phyloP scores from a whole-genome alignment of 2,113 vertebrate species.

The Ranitomeya imitator region DNA sequence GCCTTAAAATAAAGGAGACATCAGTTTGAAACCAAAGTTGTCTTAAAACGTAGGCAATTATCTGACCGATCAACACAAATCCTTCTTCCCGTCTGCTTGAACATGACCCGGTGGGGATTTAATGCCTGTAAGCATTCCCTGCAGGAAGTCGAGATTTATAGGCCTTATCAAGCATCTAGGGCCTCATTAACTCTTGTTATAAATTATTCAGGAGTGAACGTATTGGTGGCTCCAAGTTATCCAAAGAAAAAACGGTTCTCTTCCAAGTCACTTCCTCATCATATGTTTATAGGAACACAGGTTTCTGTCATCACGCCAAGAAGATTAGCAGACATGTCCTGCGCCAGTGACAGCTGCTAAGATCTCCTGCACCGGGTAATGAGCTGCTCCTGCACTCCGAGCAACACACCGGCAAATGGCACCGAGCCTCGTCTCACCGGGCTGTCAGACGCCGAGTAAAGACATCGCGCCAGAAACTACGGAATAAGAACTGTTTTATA shows the following conservation, averaged over 20 bases:
- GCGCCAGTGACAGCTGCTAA: conserved; percentile 47
- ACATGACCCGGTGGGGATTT: conserved; percentile 12
- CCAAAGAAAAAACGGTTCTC: not conserved
- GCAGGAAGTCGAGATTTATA: not conserved
- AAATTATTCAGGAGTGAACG: conserved; percentile 44
- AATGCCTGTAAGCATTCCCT: not conserved
- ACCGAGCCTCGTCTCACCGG: not conserved
- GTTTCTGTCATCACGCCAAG: conserved; percentile 20
- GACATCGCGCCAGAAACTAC: not conserved
- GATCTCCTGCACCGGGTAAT: conserved; percentile 31
- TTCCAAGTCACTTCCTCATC: not conserved
- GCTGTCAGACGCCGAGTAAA: conserved; percentile 12
- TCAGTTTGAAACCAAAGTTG: conserved; percentile 5
- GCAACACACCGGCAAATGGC: conserved; percentile 12
- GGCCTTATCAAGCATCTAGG: conserved; percentile 19
- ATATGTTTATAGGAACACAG: not conserved
- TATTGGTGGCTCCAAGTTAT: not conserved
- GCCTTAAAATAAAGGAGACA: conserved; percentile 29
- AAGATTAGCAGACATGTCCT: conserved; percentile 29
- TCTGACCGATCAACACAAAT: conserved; percentile 42
- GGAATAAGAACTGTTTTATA: not conserved
- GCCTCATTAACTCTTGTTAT: conserved; percentile 12
- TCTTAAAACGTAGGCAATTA: conserved; percentile 35
- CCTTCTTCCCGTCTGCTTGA: conserved; percentile 21
- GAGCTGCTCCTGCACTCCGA: not conserved